Evolutionary conservation across 2,113 vertebrate genomes (phyloP), one percentile per base, ranked within the genome.

Genomic region (Lontra canadensis): DNA sequence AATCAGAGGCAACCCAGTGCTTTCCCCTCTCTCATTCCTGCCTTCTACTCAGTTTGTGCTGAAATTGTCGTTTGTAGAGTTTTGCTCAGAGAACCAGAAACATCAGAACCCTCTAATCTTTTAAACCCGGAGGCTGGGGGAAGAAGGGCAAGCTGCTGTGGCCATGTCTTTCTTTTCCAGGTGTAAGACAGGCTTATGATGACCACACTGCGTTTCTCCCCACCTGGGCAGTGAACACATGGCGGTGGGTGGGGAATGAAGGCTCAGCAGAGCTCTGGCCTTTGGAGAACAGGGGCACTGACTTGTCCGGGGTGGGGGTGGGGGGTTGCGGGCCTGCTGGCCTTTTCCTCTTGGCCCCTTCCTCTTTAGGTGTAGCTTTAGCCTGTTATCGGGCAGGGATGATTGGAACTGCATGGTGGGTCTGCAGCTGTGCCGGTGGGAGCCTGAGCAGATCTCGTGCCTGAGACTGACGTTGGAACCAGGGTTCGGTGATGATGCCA

Each of bases 1-100:
- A 98, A 36, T 83, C 57, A 96, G 69, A 92, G 5, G 80, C n/a
- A 79, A 17, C 21, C 47, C 55, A 89, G n/a, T 65, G 89, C 96
- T 90, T 96, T 63, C 74, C 44, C 42, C 36, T 91, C 88, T 97
- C 34, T 96, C 15, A 73, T 95, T 23, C 3, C 67, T 86, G 76
- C 13, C 86, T 95, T 86, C 15, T 82, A 47, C 36, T n/a, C 61
- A n/a, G 92, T 97, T 96, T 34, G 8, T 73, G 74, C 14, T 96
- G 86, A 97, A 96, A 96, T 34, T 14, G 39, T 81, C 29, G 14
- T 84, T 76, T 95, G 67, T 79, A 73, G 90, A 91, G 47, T 79
- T 92, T 61, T 59, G 80, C 49, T 83, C 47, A 61, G 67, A 97
- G 79, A n/a, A 61, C 2, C 39, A 25, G 31, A 93, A 15, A 86